Percentiles rank a stretch among this genome's conserved stretches.
phyloP scores from a whole-genome alignment of 2,113 vertebrate species.

The Gymnobelideus leadbeateri region DNA sequence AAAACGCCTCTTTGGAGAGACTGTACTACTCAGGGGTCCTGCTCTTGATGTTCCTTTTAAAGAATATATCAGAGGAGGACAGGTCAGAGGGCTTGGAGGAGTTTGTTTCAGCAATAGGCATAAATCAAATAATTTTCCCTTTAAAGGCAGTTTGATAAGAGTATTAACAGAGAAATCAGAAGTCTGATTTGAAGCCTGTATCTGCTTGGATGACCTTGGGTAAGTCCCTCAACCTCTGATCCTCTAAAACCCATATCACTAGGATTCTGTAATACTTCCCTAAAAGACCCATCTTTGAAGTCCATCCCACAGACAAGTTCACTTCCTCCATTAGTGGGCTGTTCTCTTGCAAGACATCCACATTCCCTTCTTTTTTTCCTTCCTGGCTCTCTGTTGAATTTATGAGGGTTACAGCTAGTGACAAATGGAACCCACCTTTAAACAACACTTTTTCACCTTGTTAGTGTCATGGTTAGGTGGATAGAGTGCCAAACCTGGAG shows the following conservation, averaged over 20 bases:
- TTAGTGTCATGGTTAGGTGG: not conserved
- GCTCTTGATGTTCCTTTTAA: not conserved
- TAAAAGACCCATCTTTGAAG: not conserved
- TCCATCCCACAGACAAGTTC: not conserved
- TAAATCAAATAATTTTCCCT: not conserved
- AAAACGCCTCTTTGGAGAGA: not conserved
- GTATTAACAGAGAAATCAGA: not conserved
- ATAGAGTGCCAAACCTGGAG: not conserved
- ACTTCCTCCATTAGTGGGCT: not conserved
- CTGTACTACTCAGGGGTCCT: not conserved
- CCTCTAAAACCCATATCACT: not conserved
- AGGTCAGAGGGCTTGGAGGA: not conserved
- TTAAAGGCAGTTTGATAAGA: not conserved
- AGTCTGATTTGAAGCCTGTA: not conserved
- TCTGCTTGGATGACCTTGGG: not conserved
- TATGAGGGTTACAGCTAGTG: not conserved
- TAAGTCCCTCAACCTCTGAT: not conserved
- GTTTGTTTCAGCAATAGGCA: not conserved
- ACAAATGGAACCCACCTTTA: not conserved
- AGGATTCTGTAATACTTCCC: not conserved
- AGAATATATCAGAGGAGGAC: not conserved
- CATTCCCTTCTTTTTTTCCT: not conserved
- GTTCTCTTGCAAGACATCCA: too few relatives aligned
- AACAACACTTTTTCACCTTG: not conserved
- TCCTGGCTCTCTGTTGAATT: not conserved